Base-by-base conservation (phyloP, 2,888 invertebrate genomes). In the Psylliodes chrysocephalus region DNA sequence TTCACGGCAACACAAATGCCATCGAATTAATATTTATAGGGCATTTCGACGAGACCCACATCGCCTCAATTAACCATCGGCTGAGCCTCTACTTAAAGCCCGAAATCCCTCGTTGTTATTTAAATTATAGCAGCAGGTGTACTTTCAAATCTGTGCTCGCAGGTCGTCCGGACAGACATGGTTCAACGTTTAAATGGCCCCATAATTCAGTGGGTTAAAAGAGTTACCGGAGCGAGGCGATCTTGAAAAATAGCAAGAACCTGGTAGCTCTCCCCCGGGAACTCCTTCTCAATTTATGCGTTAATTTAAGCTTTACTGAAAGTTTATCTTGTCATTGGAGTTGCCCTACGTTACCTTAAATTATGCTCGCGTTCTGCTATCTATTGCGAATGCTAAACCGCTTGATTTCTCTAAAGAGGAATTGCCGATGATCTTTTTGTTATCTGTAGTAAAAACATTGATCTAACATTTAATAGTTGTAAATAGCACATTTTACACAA, bases 301-400 rank as follows among this genome's bases (percentile, higher is more conserved):
- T 75, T 74, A 74, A 74, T 75, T 74, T 65, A 66, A 69, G 69
- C 68, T 76, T 73, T 72, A 74, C 71, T 67, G 63, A 68, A 70
- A 73, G 73, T 75, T 75, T 73, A 75, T 76, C 74, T 75, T 74
- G 75, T 75, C 76, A 75, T 70, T 71, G 64, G 70, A 73, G 75
- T 76, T 76, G 72, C 71, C 73, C 71, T 70, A 74, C 73, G 72
- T 75, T 77, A 74, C 72, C 70, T 71, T 76, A 74, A 77, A 72
- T 73, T 72, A 76, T 77, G 70, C 71, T 73, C 74, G 71, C 68
- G 73, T 70, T 68, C 68, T 64, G 67, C 74, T 72, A 77, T 75
- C 75, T 75, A 75, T 76, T 75, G 65, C 47, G 56, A 62, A 56
- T 49, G 40, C 60, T 56, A 53, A 59, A 35, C 54, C 68, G 40